Evolutionary conservation across 2,113 vertebrate genomes (phyloP).

Genomic region (Heteronetta atricapilla): DNA sequence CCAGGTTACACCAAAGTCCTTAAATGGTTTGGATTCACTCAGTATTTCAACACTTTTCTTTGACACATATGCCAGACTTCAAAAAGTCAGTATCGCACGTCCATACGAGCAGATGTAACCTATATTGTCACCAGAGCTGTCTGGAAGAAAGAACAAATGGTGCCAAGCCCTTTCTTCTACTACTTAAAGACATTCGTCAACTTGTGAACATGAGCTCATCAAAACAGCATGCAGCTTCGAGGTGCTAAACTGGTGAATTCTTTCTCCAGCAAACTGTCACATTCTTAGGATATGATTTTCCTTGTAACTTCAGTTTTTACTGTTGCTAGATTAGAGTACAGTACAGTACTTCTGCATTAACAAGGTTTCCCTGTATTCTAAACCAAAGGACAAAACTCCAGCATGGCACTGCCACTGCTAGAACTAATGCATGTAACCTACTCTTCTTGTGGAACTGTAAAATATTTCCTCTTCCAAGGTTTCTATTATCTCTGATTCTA

Average conservation of each 20-base stretch:
- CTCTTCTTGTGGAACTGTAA: background rate
- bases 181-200: background rate
- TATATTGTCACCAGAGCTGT: background rate
- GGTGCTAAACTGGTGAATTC: background rate
- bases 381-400: background rate
- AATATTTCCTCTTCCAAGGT: background rate
- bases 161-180: background rate
- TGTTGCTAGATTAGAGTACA: background rate
- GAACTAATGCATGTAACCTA: background rate
- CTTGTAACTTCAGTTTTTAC: background rate
- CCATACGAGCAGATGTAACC: conserved; percentile 26
- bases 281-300: background rate
- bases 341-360: background rate
- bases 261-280: background rate
- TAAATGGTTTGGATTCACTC: conserved; percentile 11
- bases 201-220: background rate
- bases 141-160: background rate
- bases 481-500: background rate
- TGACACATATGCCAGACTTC: conserved; percentile 31
- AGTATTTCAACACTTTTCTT: background rate
- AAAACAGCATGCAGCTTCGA: background rate
- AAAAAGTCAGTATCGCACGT: background rate
- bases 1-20: conserved; percentile 23
- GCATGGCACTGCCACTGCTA: background rate
- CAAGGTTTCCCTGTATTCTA: background rate